phyloP scores from a whole-genome alignment of 2,113 vertebrate genomes.

The Dicerorhinus sumatrensis region DNA sequence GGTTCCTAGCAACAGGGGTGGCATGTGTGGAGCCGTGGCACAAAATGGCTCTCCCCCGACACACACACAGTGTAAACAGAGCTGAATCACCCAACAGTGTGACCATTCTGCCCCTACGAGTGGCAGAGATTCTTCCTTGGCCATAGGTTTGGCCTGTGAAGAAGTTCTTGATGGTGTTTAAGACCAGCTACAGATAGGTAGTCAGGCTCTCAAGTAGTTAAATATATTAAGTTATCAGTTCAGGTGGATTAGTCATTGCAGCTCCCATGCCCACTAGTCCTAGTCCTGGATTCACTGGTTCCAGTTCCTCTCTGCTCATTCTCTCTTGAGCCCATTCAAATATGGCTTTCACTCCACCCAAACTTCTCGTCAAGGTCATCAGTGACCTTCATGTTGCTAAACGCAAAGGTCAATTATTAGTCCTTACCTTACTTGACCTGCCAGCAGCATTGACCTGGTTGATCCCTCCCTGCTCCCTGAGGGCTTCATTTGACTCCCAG shows the following conservation, averaged over 20 bases:
- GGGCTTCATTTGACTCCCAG: not conserved
- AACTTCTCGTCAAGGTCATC: not conserved
- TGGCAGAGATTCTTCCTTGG: not conserved
- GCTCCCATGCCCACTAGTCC: not conserved
- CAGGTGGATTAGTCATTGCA: not conserved
- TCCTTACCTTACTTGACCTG: not conserved
- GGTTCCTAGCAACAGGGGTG: not conserved
- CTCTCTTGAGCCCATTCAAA: not conserved
- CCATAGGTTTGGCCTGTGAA: not conserved
- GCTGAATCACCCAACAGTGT: not conserved
- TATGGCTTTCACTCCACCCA: not conserved
- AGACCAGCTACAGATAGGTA: not conserved
- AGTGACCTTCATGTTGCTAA: not conserved
- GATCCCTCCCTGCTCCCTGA: not conserved
- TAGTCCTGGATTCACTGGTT: not conserved
- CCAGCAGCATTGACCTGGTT: not conserved
- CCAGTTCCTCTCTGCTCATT: not conserved
- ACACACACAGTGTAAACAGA: not conserved
- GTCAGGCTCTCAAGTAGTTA: not conserved
- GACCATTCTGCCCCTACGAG: not conserved
- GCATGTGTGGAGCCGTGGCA: not conserved
- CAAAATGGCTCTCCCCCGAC: not conserved
- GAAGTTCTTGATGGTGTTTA: not conserved
- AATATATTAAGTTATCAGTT: not conserved
- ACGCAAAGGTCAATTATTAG: not conserved